Conservation (phyloP, 2,797 vertebrate genomes). For the Momotus momota region DNA sequence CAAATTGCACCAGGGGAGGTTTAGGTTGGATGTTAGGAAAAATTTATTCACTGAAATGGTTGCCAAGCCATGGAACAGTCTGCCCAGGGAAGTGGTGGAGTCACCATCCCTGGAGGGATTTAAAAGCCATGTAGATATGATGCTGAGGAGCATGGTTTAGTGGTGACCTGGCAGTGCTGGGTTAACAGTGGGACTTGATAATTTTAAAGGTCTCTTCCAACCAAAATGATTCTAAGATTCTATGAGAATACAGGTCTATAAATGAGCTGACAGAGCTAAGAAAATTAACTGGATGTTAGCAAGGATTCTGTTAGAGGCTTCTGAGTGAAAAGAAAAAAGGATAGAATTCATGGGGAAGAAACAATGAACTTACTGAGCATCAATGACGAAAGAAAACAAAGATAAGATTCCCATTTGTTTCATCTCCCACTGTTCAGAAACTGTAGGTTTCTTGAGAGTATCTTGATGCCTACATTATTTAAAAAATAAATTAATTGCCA, state of each 20-base stretch:
- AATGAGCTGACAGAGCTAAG: not conserved
- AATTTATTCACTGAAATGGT: too few species aligned
- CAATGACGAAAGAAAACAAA: not conserved
- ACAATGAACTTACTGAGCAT: not conserved
- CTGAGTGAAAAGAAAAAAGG: not conserved
- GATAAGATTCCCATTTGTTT: not conserved
- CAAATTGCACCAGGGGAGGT: too few species aligned
- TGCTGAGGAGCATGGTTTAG: too few species aligned
- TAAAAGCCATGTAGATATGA: too few species aligned
- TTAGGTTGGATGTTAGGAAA: too few species aligned
- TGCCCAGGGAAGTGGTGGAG: too few species aligned
- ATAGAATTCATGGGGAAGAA: not conserved
- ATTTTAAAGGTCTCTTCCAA: too few species aligned
- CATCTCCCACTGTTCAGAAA: not conserved
- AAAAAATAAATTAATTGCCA: not conserved
- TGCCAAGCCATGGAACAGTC: too few species aligned
- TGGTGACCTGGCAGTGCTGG: too few species aligned
- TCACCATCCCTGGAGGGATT: too few species aligned
- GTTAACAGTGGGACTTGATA: too few species aligned
- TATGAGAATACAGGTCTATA: not conserved
- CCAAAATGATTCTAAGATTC: not conserved
- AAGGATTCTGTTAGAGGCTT: not conserved
- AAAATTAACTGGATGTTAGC: not conserved
- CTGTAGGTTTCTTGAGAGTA: not conserved
- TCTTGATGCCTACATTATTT: not conserved